A percentile compares a stretch with the other conserved stretches of the same genome.
Evolutionary conservation across 1,140 invertebrate species (phyloP).

Genomic region (Diachasmimorpha longicaudata): DNA sequence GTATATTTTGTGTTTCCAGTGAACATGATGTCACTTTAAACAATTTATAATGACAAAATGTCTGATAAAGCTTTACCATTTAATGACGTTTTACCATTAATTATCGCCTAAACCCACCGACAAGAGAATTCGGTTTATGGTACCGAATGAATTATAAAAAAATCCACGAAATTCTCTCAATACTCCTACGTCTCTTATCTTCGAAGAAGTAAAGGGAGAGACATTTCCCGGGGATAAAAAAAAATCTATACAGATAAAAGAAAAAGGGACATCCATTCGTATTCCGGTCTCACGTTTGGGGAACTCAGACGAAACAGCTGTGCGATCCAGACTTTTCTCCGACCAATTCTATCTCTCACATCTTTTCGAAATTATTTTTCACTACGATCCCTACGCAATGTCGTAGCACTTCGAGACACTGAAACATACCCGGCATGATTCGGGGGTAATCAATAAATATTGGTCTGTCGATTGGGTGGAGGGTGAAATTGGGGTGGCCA

Average conservation of each 20-base stretch:
- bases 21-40: too few relatives aligned
- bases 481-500: slow-evolving; percentile 28
- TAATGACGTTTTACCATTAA: too few relatives aligned
- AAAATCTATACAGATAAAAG: too few relatives aligned
- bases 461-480: slow-evolving; percentile 49
- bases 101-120: too few relatives aligned
- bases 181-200: background rate
- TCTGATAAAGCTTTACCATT: too few relatives aligned
- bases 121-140: too few relatives aligned
- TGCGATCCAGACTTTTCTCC: background rate
- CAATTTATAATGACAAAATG: too few relatives aligned
- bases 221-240: background rate
- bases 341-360: slow-evolving; percentile 7
- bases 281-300: background rate
- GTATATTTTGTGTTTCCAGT: too few relatives aligned
- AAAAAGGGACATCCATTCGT: background rate
- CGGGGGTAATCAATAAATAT: slow-evolving; percentile 63
- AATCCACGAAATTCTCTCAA: background rate
- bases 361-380: slow-evolving; percentile 31
- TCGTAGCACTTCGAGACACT: slow-evolving; percentile 9
- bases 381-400: slow-evolving; percentile 19
- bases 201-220: background rate
- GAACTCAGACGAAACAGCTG: background rate
- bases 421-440: slow-evolving; percentile 47
- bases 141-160: too few relatives aligned